Conservation (phyloP, 1,140 invertebrate genomes). For the Drosophila azteca region DNA sequence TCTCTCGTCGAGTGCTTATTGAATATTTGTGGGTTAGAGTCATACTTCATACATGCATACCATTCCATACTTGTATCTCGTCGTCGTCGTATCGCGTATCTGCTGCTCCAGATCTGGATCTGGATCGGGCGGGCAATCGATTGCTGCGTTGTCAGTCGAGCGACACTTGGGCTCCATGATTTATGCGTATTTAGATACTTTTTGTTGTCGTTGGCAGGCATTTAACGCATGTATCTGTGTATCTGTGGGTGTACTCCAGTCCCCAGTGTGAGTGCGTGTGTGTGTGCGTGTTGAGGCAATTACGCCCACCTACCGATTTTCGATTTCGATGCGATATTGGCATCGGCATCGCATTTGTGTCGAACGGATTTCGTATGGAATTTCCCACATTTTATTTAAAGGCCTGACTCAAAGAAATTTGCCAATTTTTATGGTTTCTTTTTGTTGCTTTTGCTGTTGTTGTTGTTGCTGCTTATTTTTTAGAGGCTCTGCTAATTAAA, state of each 20-base stretch:
- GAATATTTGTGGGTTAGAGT: conserved; percentile 59
- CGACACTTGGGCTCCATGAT: conserved; percentile 71
- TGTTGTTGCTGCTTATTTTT: conserved; percentile 13
- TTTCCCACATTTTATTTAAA: conserved; percentile 58
- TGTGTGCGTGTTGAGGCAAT: conserved; percentile 71
- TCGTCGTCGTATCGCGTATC: conserved; percentile 38
- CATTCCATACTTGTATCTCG: conserved; percentile 39
- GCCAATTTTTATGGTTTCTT: conserved; percentile 34
- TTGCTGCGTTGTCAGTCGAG: conserved; percentile 65
- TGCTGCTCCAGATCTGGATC: conserved; percentile 70
- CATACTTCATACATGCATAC: conserved; percentile 40
- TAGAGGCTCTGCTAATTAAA: conserved; percentile 50
- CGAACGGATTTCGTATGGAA: conserved; percentile 53
- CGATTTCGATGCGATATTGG: conserved; percentile 44
- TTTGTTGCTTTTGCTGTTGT: not conserved
- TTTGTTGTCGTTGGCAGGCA: conserved; percentile 64
- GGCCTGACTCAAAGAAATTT: conserved; percentile 57
- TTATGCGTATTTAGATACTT: conserved; percentile 67
- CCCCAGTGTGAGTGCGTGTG: conserved; percentile 6
- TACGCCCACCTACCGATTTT: conserved; percentile 67
- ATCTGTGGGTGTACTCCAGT: conserved; percentile 23
- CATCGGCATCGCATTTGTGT: conserved; percentile 39
- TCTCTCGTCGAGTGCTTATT: conserved; percentile 47
- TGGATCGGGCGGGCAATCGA: conserved; percentile 65
- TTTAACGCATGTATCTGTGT: conserved; percentile 58